A percentile compares a stretch with the other conserved stretches of the same genome.
Conservation (phyloP, 2,888 invertebrate species). For the Campoplex capitator region DNA sequence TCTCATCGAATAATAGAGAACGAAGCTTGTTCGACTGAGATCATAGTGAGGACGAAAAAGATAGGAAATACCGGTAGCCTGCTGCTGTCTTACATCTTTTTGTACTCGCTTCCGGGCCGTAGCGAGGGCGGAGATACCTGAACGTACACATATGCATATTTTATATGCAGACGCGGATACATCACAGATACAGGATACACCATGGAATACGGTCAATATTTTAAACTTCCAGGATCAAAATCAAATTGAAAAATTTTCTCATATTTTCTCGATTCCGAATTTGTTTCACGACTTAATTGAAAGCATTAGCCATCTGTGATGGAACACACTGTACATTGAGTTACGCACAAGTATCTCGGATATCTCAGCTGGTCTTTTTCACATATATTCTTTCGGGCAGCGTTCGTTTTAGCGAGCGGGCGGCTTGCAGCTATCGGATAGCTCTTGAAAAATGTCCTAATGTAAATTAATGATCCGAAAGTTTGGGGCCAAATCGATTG, state of each 20-base stretch:
- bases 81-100: slow-evolving; percentile 42
- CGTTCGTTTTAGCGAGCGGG: slow-evolving; percentile 54
- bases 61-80: slow-evolving; percentile 45
- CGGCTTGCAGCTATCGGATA: slow-evolving; percentile 65
- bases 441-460: slow-evolving; percentile 80
- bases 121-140: slow-evolving; percentile 28
- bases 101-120: slow-evolving; percentile 35
- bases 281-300: not conserved
- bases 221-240: not conserved
- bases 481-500: slow-evolving; percentile 75
- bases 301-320: not conserved
- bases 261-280: not conserved
- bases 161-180: not conserved
- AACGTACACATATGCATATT: not conserved
- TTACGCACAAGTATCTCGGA: slow-evolving; percentile 43
- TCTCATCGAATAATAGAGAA: slow-evolving; percentile 56
- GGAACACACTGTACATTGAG: slow-evolving; percentile 9
- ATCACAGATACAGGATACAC: not conserved
- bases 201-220: not conserved
- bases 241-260: not conserved
- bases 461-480: slow-evolving; percentile 81
- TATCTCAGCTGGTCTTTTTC: slow-evolving; percentile 48
- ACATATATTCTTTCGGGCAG: slow-evolving; percentile 18
- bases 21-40: slow-evolving; percentile 66
- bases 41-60: slow-evolving; percentile 55